These are phyloP conservation scores for Drosophila affinis DNA, from an alignment of 2,888 invertebrate genomes.

Conservation along the genomic window DNA sequence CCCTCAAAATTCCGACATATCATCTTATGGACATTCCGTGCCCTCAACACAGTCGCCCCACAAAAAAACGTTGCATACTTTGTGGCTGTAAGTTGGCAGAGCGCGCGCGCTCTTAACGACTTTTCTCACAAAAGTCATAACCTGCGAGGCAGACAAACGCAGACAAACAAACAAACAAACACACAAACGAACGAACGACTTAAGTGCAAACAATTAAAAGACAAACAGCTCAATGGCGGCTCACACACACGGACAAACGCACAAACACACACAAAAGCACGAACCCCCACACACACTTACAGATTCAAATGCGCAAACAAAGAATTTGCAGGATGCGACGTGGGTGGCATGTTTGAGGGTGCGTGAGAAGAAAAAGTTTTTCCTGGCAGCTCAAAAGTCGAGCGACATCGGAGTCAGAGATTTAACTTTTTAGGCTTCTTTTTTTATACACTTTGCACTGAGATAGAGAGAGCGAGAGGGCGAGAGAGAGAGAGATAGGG, in stretches of 20 bases:
- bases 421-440: slow-evolving; percentile 37
- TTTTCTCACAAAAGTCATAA: slow-evolving; percentile 71
- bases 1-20: not conserved
- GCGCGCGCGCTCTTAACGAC: slow-evolving; percentile 62
- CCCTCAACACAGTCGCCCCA: slow-evolving; percentile 8
- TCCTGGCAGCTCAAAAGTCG: slow-evolving; percentile 71
- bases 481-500: slow-evolving; percentile 8
- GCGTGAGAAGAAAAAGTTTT: slow-evolving; percentile 65
- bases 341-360: slow-evolving; percentile 25
- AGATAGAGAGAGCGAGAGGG: slow-evolving; percentile 3
- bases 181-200: slow-evolving; percentile 61
- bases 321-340: slow-evolving; percentile 27
- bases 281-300: slow-evolving; percentile 17
- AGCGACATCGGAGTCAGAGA: slow-evolving; percentile 63
- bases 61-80: slow-evolving; percentile 53
- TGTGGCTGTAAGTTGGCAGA: slow-evolving; percentile 65
- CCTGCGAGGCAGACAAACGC: slow-evolving; percentile 43
- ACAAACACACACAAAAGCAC: slow-evolving; percentile 7
- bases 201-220: slow-evolving; percentile 79
- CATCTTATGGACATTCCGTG: not conserved
- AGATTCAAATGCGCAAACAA: slow-evolving; percentile 36
- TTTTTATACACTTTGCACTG: slow-evolving; percentile 23
- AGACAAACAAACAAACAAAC: slow-evolving; percentile 26
- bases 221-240: slow-evolving; percentile 73
- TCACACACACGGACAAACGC: slow-evolving; percentile 16